Evolutionary conservation across 2,113 vertebrate genomes (phyloP).

Genomic region (Helogale parvula): DNA sequence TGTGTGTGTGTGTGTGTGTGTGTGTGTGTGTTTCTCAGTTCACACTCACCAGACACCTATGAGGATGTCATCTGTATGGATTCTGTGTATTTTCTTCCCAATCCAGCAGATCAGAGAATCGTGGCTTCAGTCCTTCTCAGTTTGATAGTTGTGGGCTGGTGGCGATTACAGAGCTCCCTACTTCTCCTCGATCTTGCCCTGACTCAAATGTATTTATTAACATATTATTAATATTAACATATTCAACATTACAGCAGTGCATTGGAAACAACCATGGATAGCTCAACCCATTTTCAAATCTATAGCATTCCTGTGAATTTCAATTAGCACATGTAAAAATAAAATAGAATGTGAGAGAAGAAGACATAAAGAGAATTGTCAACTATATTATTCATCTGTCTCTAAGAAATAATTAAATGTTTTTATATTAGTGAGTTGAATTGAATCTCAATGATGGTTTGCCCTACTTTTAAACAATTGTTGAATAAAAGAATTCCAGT

Average conservation of each 20-base stretch:
- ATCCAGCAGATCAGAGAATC: no score
- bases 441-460: conserved; percentile 32
- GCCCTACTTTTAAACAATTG: conserved; percentile 57
- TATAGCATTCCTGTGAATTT: not conserved
- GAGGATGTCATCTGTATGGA: no score
- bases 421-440: conserved; percentile 41
- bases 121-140: no score
- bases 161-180: no score
- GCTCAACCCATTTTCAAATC: not conserved
- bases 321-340: conserved; percentile 58
- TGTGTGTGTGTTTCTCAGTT: no score
- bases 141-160: no score
- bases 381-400: conserved; percentile 54
- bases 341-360: conserved; percentile 25
- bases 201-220: not conserved
- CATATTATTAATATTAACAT: not conserved
- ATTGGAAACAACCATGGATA: not conserved
- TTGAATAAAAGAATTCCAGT: conserved; percentile 11
- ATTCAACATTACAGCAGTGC: not conserved
- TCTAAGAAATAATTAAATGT: conserved; percentile 35
- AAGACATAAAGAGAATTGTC: conserved; percentile 13
- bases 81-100: no score
- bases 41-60: no score
- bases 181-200: no score
- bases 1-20: no score